These are phyloP conservation scores for Diacarnus erythraeanus DNA, from an alignment of 37 sponge, comb jelly and placozoan species.

Conservation along the genomic window DNA sequence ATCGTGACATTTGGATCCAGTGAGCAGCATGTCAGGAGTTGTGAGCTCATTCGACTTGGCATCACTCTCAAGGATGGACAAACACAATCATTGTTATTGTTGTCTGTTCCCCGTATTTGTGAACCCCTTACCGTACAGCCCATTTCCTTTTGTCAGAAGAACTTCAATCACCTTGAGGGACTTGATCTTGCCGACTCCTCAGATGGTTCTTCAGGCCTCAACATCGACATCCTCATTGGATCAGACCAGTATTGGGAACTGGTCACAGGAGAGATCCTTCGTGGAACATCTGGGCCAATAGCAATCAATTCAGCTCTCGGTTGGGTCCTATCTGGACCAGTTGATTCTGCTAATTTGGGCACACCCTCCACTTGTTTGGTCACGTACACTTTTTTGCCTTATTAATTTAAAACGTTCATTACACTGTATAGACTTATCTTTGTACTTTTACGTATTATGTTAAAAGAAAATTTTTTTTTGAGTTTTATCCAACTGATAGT, in stretches of 20 bases:
- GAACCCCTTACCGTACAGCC: conserved; percentile 18
- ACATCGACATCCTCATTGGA: conserved; percentile 27
- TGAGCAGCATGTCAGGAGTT: neutral
- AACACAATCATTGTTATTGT: neutral
- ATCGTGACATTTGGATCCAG: conserved; percentile 36
- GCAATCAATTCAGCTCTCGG: conserved; percentile 18
- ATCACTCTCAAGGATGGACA: neutral
- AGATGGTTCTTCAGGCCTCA: neutral
- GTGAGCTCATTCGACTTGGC: conserved; percentile 20
- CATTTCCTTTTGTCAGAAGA: neutral
- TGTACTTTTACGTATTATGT: no score
- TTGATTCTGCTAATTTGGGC: neutral
- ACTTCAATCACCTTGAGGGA: no score
- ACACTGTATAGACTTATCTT: no score
- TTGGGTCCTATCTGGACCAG: conserved; percentile 34
- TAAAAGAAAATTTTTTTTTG: no score
- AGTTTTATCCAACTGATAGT: no score
- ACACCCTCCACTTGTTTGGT: neutral
- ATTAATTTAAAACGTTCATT: no score
- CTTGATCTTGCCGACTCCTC: conserved; percentile 25
- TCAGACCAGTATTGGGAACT: no score
- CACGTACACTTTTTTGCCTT: neutral
- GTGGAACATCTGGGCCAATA: conserved; percentile 23
- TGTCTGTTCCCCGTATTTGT: conserved; percentile 26
- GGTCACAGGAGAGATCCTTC: conserved; percentile 15